Percentiles rank a stretch among this genome's conserved stretches.
These are phyloP conservation scores for Ailuropoda melanoleuca DNA, from an alignment of 2,113 vertebrate genomes.

Conservation along the genomic window DNA sequence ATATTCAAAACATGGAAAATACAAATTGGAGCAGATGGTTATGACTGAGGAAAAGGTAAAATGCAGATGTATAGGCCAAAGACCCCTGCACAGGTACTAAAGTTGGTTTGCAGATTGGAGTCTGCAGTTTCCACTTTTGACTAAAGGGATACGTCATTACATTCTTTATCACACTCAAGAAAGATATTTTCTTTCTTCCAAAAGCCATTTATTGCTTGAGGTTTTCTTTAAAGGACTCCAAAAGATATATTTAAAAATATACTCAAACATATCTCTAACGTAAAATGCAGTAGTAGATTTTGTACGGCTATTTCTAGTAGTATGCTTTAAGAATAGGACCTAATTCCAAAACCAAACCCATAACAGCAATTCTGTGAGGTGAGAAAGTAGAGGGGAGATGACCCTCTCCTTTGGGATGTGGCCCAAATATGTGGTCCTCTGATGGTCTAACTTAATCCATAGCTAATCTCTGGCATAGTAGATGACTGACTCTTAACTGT, in stretches of 20 bases:
- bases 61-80: neutral
- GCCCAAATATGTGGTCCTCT: neutral
- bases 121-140: neutral
- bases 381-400: neutral
- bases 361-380: neutral
- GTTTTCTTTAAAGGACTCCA: conserved; percentile 8
- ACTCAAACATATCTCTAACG: neutral
- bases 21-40: neutral
- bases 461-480: neutral
- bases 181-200: conserved; percentile 3
- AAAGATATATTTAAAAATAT: conserved; percentile 8
- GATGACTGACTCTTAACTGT: neutral
- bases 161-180: neutral
- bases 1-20: conserved; percentile 20
- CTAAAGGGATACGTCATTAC: conserved; percentile 1
- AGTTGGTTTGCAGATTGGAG: conserved; percentile 15
- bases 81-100: neutral
- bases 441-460: neutral
- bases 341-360: conserved; percentile 14
- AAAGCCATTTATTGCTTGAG: neutral
- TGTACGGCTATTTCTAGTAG: neutral
- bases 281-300: conserved; percentile 19
- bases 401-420: neutral
- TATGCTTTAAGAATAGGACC: neutral
- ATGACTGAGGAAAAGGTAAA: neutral